Conservation (phyloP, 2,113 vertebrate species). For the Fukomys damarensis region DNA sequence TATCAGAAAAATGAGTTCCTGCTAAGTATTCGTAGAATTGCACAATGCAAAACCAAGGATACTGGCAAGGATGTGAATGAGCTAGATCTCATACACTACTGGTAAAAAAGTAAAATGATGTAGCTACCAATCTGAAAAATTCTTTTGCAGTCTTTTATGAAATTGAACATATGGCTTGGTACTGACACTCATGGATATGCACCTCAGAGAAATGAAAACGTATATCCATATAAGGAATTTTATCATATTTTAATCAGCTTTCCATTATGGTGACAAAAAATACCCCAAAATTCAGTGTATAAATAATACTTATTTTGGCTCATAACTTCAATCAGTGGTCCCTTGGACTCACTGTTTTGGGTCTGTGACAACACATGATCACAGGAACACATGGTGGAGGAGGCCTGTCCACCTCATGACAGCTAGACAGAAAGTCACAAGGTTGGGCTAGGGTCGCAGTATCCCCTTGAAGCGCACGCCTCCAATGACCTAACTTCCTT, state of each 20-base stretch:
- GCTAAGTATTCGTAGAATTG: background rate
- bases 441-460: too few species aligned
- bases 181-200: background rate
- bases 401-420: background rate
- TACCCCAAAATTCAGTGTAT: background rate
- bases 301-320: background rate
- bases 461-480: background rate
- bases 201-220: background rate
- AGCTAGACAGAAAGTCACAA: background rate
- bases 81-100: background rate
- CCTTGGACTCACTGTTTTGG: too few species aligned
- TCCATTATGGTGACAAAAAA: background rate
- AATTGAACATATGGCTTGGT: background rate
- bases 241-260: background rate
- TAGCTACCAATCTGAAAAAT: background rate
- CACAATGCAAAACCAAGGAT: background rate
- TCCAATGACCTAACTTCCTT: background rate
- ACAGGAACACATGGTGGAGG: background rate
- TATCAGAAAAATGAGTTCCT: background rate
- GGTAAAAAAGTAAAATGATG: background rate
- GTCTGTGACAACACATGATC: background rate
- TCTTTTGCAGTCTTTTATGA: background rate
- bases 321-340: background rate
- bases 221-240: background rate
- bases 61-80: background rate